Evolutionary conservation across 2,888 invertebrate genomes (phyloP).

Genomic region (Pheosia gnoma): DNA sequence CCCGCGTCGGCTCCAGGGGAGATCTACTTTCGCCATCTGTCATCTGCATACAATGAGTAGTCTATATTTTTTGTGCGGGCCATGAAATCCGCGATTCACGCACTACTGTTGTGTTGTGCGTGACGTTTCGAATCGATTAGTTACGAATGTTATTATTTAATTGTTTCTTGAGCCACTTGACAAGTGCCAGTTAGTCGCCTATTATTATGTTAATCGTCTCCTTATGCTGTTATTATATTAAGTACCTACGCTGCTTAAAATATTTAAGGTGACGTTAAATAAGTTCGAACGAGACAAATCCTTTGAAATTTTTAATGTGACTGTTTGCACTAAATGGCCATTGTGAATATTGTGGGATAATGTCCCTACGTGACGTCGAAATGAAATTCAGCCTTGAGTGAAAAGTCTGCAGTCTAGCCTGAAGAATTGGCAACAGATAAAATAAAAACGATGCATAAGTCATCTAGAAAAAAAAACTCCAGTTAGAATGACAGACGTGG

Average conservation of each 20-base stretch:
- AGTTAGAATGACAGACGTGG: too few species aligned
- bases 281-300: too few species aligned
- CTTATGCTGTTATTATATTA: not conserved
- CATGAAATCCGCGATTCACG: conserved; percentile 35
- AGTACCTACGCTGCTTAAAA: not conserved
- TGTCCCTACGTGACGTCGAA: too few species aligned
- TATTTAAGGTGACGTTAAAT: not conserved
- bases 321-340: too few species aligned
- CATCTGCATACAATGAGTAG: conserved; percentile 76
- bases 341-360: too few species aligned
- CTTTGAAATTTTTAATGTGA: too few species aligned
- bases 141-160: conserved; percentile 19
- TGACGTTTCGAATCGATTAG: conserved; percentile 25
- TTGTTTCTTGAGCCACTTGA: conserved; percentile 10
- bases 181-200: conserved; percentile 9
- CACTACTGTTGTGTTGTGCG: conserved; percentile 12
- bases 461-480: too few species aligned
- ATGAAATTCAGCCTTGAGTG: too few species aligned
- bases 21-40: conserved; percentile 75
- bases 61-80: conserved; percentile 35
- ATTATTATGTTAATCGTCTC: not conserved
- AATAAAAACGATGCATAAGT: too few species aligned
- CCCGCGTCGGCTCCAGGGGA: conserved; percentile 57
- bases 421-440: too few species aligned
- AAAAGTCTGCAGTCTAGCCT: too few species aligned